A percentile compares a stretch with the other conserved stretches of the same genome.
Conservation (phyloP, 2,797 vertebrate genomes). For the Onychomys arenicola region DNA sequence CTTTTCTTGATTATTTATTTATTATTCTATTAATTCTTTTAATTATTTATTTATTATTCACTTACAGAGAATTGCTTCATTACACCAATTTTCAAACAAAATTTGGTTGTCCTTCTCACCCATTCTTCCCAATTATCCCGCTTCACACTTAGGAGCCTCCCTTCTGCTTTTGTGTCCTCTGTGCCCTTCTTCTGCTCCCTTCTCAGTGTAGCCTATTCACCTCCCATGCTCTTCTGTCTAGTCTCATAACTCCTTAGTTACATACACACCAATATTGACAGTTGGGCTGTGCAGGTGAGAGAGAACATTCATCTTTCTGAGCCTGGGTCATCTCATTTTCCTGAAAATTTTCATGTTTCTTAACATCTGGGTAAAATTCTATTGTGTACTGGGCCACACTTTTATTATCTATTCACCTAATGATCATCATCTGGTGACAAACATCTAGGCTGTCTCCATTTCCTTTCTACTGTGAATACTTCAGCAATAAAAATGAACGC, state of each 20-base stretch:
- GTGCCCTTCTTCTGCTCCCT: background rate
- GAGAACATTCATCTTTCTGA: background rate
- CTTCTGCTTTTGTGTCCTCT: background rate
- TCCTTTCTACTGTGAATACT: background rate
- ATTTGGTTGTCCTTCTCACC: background rate
- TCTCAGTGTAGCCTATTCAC: background rate
- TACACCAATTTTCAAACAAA: background rate
- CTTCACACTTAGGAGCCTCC: background rate
- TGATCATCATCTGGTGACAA: background rate
- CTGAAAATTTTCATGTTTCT: background rate
- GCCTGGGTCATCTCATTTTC: background rate
- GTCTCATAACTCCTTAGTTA: background rate
- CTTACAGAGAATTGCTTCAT: background rate
- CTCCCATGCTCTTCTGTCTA: background rate
- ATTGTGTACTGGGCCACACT: background rate
- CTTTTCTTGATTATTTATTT: background rate
- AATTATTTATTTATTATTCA: background rate
- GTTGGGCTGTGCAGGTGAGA: background rate
- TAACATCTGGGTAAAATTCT: background rate
- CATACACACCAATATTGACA: background rate
- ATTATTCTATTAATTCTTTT: too few species aligned
- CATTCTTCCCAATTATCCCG: background rate
- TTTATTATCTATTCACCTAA: background rate
- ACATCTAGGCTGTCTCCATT: background rate
- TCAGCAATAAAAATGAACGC: background rate